Evolutionary conservation across 2,797 vertebrate genomes (phyloP).

Genomic region (Alauda arvensis): DNA sequence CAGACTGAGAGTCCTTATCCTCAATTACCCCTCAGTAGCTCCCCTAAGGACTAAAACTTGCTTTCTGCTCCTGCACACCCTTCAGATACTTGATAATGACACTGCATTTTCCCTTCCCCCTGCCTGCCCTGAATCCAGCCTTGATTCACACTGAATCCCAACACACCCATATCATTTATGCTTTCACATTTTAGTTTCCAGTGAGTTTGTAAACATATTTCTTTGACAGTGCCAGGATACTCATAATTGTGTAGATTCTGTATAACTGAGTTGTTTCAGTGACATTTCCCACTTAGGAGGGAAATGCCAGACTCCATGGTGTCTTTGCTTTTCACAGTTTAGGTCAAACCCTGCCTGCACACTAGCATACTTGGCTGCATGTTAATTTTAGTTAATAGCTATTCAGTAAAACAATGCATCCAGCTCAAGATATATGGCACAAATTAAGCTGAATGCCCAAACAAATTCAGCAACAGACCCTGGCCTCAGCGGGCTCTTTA

Average conservation of each 20-base stretch:
- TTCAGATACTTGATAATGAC: background rate
- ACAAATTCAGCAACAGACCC: conserved; percentile 45
- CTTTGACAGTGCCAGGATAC: background rate
- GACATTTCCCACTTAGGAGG: background rate
- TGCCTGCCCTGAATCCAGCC: background rate
- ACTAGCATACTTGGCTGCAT: conserved; percentile 14
- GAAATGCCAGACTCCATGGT: background rate
- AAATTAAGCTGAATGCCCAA: conserved; percentile 55
- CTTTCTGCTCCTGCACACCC: background rate
- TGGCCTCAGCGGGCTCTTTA: conserved; percentile 44
- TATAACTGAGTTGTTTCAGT: background rate
- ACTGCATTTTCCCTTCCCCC: background rate
- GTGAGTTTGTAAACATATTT: background rate
- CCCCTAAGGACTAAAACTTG: background rate
- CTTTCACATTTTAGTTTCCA: background rate
- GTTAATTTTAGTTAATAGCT: conserved; percentile 65
- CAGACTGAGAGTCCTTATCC: background rate
- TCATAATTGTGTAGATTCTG: background rate
- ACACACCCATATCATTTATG: background rate
- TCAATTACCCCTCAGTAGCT: background rate
- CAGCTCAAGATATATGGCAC: conserved; percentile 39
- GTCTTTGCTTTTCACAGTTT: conserved; percentile 42
- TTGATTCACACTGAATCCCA: background rate
- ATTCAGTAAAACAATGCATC: conserved; percentile 40
- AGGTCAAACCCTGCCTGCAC: conserved; percentile 43